Conservation (phyloP, 2,888 invertebrate species). For the Himalopsyche kuldschensis region DNA sequence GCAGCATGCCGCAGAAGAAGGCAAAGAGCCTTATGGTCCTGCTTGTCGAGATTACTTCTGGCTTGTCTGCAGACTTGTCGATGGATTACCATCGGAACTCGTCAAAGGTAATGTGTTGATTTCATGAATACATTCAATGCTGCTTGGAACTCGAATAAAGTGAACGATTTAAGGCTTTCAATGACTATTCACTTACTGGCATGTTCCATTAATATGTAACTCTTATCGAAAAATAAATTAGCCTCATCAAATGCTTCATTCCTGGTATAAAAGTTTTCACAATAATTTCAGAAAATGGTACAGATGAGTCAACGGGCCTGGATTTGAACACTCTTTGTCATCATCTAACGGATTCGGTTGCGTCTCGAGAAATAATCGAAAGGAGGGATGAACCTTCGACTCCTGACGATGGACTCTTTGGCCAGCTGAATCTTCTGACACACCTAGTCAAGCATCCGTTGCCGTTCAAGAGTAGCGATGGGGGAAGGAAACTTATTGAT, state of each 20-base stretch:
- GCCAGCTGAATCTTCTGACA: slow-evolving; percentile 82
- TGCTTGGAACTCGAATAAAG: no score
- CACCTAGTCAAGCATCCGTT: slow-evolving; percentile 88
- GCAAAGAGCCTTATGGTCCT: slow-evolving; percentile 93
- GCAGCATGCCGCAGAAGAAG: slow-evolving; percentile 70
- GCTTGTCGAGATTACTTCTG: slow-evolving; percentile 95
- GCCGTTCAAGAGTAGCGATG: slow-evolving; percentile 78
- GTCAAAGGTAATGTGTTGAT: slow-evolving; percentile 61
- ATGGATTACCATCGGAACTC: slow-evolving; percentile 79
- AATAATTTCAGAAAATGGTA: slow-evolving; percentile 32
- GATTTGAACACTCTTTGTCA: slow-evolving; percentile 73
- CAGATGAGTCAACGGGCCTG: slow-evolving; percentile 45
- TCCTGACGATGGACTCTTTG: slow-evolving; percentile 90
- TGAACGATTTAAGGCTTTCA: no score
- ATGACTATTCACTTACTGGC: no score
- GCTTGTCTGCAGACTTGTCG: slow-evolving; percentile 85
- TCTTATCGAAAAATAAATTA: no score
- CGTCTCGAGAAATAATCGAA: slow-evolving; percentile 80
- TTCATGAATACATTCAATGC: background rate
- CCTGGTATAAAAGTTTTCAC: background rate
- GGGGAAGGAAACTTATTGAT: slow-evolving; percentile 68
- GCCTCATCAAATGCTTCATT: no score
- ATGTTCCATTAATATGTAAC: no score
- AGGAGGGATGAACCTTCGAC: slow-evolving; percentile 74
- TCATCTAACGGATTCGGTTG: slow-evolving; percentile 73